Percentiles rank a stretch among this genome's conserved stretches.
These are phyloP conservation scores for Listronotus oregonensis DNA, from an alignment of 1,140 invertebrate species.

Conservation along the genomic window DNA sequence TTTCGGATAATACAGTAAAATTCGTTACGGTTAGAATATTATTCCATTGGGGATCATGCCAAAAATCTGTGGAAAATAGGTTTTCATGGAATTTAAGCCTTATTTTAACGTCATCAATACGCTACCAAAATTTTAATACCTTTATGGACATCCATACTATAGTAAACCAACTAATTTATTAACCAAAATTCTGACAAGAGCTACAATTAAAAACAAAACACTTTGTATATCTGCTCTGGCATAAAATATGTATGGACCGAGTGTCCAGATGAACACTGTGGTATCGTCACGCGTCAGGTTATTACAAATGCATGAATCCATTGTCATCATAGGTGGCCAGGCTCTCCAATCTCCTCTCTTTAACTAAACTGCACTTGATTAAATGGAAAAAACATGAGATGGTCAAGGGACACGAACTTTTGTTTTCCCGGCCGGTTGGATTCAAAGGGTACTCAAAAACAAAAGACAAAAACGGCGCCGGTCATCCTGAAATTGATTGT, in stretches of 20 bases:
- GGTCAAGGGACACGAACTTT: conserved; percentile 37
- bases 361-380: conserved; percentile 41
- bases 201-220: too few species aligned
- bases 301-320: conserved; percentile 39
- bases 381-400: conserved; percentile 44
- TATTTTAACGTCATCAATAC: too few species aligned
- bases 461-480: conserved; percentile 46
- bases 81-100: too few species aligned
- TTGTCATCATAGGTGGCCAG: conserved; percentile 23
- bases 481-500: conserved; percentile 48
- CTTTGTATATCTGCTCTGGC: too few species aligned
- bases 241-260: conserved; percentile 26
- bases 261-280: conserved; percentile 24
- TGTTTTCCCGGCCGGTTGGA: conserved; percentile 32
- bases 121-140: too few species aligned
- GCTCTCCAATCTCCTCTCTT: conserved; percentile 23
- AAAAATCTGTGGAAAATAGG: too few species aligned
- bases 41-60: too few species aligned
- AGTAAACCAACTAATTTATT: too few species aligned
- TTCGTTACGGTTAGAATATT: too few species aligned
- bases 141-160: too few species aligned
- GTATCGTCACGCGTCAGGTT: conserved; percentile 27
- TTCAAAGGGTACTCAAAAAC: conserved; percentile 48
- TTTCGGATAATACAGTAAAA: too few species aligned
- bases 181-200: too few species aligned